Evolutionary conservation across 2,888 invertebrate genomes (phyloP), one percentile per base, ranked within the genome.

Genomic region (Merodon equestris): DNA sequence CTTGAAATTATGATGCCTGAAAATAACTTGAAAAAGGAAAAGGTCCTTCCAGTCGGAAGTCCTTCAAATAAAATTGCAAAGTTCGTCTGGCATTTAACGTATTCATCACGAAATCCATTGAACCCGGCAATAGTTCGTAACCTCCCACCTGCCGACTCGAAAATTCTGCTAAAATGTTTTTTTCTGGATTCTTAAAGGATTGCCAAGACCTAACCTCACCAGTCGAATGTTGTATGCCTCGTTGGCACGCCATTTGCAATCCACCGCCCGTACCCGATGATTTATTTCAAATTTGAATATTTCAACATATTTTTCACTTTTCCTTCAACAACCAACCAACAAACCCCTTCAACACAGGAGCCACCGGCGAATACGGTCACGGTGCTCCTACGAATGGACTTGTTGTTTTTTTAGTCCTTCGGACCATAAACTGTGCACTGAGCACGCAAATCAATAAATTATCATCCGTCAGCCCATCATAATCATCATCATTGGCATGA

Each of bases 241-340:
- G 45, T 76, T 73, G 51, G 61, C 77, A 77, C 73, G 79, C 79
- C 74, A 74, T 70, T 68, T 68, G 70, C 63, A 79, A 68, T 73
- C 58, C 63, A 79, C 77, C 73, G 67, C 47, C 53, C 58, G 74
- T 50, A 74, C 58, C 58, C 54, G 63, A 79, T 74, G 79, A 79
- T 74, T 79, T 79, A 74, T 74, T 74, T 74, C 74, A 79, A 79
- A 79, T 79, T 79, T 74, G 79, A 74, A 79, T 79, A 79, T 74
- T 79, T 74, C 79, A 79, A 79, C 79, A 66, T 74, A 74, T 70
- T 74, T 79, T 74, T 64, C 58, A 79, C 64, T 64, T 70, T 74
- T 73, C 67, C 76, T 60, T 54, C 68, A 45, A 48, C 58, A 72
- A 61, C 50, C 45, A 56, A 17, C 2, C 18, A 27, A n/a, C 38